These are phyloP conservation scores for Carassius auratus DNA, from an alignment of 2,113 vertebrate genomes.

Conservation along the genomic window DNA sequence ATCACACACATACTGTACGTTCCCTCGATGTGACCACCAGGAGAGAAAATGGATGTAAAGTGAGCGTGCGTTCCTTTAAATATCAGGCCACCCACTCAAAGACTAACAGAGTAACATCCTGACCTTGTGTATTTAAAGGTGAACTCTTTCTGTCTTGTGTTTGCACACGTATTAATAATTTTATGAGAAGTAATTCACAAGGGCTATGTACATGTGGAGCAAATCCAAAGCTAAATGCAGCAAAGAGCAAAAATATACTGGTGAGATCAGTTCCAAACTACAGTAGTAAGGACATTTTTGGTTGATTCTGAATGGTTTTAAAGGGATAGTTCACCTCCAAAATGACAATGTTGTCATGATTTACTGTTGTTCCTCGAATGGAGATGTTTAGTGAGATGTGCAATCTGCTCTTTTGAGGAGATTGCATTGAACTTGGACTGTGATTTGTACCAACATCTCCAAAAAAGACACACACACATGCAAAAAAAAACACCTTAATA, in stretches of 20 bases:
- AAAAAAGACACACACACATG: not conserved
- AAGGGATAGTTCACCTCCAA: not conserved
- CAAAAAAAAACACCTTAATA: not conserved
- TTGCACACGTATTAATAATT: conserved; percentile 53
- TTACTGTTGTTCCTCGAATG: not conserved
- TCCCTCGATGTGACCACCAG: conserved; percentile 49
- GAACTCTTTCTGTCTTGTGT: conserved; percentile 42
- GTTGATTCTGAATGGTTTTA: not conserved
- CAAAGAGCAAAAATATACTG: not conserved
- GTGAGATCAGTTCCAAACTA: not conserved
- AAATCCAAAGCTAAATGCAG: not conserved
- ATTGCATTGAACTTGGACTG: not conserved
- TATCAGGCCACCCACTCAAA: conserved; percentile 57
- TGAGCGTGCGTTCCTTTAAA: conserved; percentile 43
- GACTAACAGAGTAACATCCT: conserved; percentile 60
- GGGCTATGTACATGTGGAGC: not conserved
- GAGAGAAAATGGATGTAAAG: conserved; percentile 46
- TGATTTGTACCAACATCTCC: not conserved
- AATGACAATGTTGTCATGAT: not conserved
- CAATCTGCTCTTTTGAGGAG: too few species aligned
- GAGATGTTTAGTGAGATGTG: not conserved
- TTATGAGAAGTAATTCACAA: conserved; percentile 42
- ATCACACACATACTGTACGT: conserved; percentile 37
- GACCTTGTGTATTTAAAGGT: conserved; percentile 42
- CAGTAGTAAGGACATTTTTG: not conserved